Base-by-base conservation (phyloP, 2,113 vertebrate genomes). In the Scomber colias region DNA sequence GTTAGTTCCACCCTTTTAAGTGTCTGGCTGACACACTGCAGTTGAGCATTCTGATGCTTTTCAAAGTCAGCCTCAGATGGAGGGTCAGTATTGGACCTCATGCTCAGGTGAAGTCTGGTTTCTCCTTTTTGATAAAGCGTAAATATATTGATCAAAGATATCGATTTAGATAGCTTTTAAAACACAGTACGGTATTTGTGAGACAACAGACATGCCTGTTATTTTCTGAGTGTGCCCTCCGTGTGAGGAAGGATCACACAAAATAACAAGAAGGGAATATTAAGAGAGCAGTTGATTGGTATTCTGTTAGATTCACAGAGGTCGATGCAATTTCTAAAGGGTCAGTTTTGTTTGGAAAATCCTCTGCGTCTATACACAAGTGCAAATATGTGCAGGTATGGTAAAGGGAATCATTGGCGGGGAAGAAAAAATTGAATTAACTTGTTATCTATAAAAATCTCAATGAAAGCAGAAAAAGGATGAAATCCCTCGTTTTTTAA, bases 401-500 rank as follows among this genome's bases (percentile, higher is more conserved):
- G n/a, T 27, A 53, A 45, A 13, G 15, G n/a, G 48, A 44, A 16
- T n/a, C n/a, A 49, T 40, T 19, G 12, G 14, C 35, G 2, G 30
- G 30, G 21, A 21, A 21, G 40, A 55, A 2, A n/a, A 35, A 21
- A 3, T 53, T 12, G 31, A 67, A 75, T 71, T 56, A 19, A 21
- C 17, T 54, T 64, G 35, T 50, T 63, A 63, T 63, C n/a, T n/a
- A 3, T 49, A 24, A 5, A 65, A 61, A 49, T 49, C 49, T 67
- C 49, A 30, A 67, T 67, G 65, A 67, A 67, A 31, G 49, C 63
- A 54, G 53, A 54, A 17, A 54, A n/a, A 54, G 53, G 53, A 54
- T 7, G 9, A 9, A 40, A 40, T 7, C 35, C 9, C 9, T 40
- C 9, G 8, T 40, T 40, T 40, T 40, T 40, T 9, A 9, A 2